Evolutionary conservation across 2,113 vertebrate genomes (phyloP).

Genomic region (Neopipo cinnamomea): DNA sequence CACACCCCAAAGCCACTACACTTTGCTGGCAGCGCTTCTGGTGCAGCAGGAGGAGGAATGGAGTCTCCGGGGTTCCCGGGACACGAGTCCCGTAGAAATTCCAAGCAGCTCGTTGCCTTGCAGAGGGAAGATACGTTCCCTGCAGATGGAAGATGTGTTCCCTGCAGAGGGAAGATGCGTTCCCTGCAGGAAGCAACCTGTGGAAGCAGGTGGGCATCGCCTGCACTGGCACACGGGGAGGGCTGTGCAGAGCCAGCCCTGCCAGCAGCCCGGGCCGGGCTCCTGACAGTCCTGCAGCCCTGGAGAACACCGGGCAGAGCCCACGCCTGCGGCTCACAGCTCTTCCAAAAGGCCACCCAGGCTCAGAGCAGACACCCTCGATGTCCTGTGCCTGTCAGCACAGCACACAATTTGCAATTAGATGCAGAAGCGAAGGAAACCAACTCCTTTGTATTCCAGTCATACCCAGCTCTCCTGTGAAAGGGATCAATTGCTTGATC

Average conservation of each 20-base stretch:
- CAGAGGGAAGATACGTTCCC: not conserved
- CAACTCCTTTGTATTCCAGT: not conserved
- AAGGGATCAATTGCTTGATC: not conserved
- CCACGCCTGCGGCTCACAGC: not conserved
- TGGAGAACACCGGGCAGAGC: not conserved
- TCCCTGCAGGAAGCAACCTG: not conserved
- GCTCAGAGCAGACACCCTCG: fast-evolving
- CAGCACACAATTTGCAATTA: not conserved
- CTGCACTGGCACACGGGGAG: not conserved
- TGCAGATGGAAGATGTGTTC: too few species aligned
- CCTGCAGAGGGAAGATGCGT: not conserved
- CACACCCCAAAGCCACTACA: not conserved
- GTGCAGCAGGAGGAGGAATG: not conserved
- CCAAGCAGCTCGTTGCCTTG: not conserved
- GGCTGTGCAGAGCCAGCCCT: not conserved
- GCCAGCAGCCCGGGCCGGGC: not conserved
- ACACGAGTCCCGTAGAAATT: not conserved
- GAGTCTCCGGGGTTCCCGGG: not conserved
- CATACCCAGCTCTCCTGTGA: not conserved
- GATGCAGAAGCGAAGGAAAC: not conserved
- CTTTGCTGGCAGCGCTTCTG: not conserved
- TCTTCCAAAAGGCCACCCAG: not conserved
- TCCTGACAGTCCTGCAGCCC: not conserved
- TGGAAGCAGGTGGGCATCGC: not conserved
- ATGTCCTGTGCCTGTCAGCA: not conserved